Evolutionary conservation across 2,888 invertebrate genomes (phyloP).

Genomic region (Microdon myrmicae): DNA sequence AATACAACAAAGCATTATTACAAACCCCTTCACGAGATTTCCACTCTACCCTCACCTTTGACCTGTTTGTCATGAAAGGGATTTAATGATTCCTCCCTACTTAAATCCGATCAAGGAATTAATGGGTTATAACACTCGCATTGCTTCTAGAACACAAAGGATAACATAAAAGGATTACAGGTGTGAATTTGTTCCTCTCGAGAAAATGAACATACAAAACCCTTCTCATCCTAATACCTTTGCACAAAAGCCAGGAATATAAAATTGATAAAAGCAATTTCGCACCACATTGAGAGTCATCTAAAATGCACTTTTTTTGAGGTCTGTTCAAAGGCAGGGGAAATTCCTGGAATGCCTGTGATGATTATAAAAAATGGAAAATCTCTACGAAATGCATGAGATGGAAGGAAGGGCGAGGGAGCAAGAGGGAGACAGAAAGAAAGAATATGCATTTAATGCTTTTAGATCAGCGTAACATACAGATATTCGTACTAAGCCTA

Average conservation of each 20-base stretch:
- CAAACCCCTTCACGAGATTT: no score
- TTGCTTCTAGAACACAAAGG: constrained; percentile 1
- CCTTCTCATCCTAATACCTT: constrained; percentile 37
- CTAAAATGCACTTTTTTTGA: constrained; percentile 21
- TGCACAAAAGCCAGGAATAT: constrained; percentile 39
- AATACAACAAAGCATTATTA: no score
- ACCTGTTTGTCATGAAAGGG: no score
- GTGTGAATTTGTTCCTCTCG: constrained; percentile 30
- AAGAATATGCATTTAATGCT: no score
- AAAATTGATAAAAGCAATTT: constrained; percentile 41
- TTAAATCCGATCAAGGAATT: no score
- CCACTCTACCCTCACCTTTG: no score
- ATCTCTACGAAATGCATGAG: not conserved
- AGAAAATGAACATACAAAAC: constrained; percentile 26
- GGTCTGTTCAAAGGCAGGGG: constrained; percentile 7
- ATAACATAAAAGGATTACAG: constrained; percentile 32
- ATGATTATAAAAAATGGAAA: no score
- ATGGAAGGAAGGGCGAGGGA: not conserved
- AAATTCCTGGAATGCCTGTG: not conserved
- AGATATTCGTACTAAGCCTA: not conserved
- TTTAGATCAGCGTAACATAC: no score
- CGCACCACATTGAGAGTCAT: constrained; percentile 36
- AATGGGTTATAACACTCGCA: no score
- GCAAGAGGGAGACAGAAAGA: constrained; percentile 1
- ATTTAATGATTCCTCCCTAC: no score